Evolutionary conservation across 2,113 vertebrate genomes (phyloP).

Genomic region (Rostratula benghalensis): DNA sequence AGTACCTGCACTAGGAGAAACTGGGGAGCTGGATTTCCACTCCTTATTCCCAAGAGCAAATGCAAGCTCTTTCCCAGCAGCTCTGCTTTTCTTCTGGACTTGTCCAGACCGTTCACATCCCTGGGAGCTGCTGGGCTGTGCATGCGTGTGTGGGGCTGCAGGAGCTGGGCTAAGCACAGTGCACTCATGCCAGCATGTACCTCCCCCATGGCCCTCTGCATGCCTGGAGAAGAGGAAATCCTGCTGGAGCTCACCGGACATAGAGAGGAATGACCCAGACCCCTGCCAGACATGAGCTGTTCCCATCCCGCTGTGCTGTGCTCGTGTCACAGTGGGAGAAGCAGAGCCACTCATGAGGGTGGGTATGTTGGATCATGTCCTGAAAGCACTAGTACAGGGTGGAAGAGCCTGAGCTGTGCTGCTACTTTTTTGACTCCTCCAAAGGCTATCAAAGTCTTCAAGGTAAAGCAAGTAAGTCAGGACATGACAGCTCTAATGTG

Average conservation of each 20-base stretch:
- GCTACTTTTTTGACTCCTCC: not conserved
- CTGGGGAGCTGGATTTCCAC: not conserved
- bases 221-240: not conserved
- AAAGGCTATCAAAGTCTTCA: not conserved
- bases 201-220: not conserved
- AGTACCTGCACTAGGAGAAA: not conserved
- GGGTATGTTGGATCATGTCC: not conserved
- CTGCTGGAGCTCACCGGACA: not conserved
- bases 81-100: not conserved
- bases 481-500: not conserved
- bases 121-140: not conserved
- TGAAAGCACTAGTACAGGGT: not conserved
- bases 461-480: not conserved
- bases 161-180: not conserved
- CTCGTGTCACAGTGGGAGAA: not conserved
- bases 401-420: not conserved
- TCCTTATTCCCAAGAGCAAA: not conserved
- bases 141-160: accelerated
- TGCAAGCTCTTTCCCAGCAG: not conserved
- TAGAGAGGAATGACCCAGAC: not conserved
- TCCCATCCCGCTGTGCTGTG: not conserved
- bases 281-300: not conserved
- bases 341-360: accelerated
- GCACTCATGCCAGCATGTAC: not conserved
- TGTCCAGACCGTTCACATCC: not conserved